Conservation (phyloP, 2,113 vertebrate genomes). For the Manacus vitellinus region DNA sequence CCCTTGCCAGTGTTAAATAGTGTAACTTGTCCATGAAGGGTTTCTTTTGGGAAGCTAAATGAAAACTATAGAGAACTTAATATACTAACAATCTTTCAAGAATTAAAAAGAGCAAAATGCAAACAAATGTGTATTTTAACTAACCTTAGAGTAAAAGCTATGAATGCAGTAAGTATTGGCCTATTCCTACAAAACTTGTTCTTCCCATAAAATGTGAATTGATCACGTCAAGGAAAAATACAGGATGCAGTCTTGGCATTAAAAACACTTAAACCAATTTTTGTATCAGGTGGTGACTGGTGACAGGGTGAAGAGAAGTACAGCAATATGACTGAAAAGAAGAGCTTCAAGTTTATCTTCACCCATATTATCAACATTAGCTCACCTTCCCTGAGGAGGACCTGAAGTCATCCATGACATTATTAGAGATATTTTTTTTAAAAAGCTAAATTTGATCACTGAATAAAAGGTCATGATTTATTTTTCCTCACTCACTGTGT, state of each 20-base stretch:
- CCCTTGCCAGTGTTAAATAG: neutral
- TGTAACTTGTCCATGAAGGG: constrained; percentile 4
- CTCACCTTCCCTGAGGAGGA: neutral
- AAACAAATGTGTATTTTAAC: neutral
- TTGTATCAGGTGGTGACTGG: neutral
- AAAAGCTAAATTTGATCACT: neutral
- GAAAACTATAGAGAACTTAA: neutral
- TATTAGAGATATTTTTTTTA: neutral
- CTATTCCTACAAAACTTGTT: neutral
- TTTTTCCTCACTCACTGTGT: neutral
- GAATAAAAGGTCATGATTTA: neutral
- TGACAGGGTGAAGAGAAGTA: neutral
- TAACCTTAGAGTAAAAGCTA: neutral
- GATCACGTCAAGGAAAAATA: neutral
- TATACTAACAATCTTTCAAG: neutral
- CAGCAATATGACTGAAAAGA: neutral
- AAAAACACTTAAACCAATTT: neutral
- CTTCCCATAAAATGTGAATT: neutral
- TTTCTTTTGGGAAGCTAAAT: neutral
- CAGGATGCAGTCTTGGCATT: neutral
- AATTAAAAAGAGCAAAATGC: neutral
- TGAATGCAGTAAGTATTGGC: neutral
- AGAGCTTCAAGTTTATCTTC: neutral
- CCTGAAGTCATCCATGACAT: neutral
- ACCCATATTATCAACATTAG: neutral